A percentile compares a stretch with the other conserved stretches of the same genome.
Evolutionary conservation across 2,888 invertebrate species (phyloP).

Genomic region (Phorcus lineatus): DNA sequence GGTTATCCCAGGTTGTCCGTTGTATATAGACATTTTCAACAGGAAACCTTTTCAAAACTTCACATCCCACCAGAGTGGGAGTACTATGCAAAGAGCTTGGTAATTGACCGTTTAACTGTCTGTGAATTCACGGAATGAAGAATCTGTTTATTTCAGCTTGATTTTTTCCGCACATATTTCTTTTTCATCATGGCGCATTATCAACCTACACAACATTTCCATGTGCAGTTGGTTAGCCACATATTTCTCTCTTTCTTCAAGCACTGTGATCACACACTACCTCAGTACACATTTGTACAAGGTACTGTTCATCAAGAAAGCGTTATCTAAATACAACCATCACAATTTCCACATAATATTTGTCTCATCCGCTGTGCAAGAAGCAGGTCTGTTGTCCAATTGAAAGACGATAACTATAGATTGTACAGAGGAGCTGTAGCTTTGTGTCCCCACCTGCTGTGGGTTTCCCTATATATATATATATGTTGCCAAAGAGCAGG

Average conservation of each 20-base stretch:
- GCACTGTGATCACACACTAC: too few relatives aligned
- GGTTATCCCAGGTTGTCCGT: too few relatives aligned
- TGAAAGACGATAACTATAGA: neutral
- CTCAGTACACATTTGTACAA: too few relatives aligned
- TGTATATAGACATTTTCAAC: too few relatives aligned
- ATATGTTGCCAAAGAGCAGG: neutral
- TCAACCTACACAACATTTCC: too few relatives aligned
- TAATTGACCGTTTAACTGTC: constrained; percentile 7
- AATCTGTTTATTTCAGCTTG: neutral
- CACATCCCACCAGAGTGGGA: neutral
- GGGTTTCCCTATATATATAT: neutral
- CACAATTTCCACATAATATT: neutral
- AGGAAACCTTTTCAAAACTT: neutral
- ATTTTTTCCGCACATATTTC: neutral
- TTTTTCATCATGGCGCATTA: neutral
- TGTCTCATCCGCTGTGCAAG: neutral
- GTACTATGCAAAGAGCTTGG: neutral
- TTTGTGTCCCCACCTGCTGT: neutral
- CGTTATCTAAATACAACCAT: too few relatives aligned
- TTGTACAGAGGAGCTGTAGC: neutral
- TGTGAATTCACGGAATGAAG: neutral
- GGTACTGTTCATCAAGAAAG: too few relatives aligned
- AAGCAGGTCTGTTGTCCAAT: neutral
- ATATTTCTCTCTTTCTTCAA: too few relatives aligned
- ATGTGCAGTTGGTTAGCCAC: too few relatives aligned